phyloP scores from a whole-genome alignment of 2,888 invertebrate species.

The Drosophila dives region DNA sequence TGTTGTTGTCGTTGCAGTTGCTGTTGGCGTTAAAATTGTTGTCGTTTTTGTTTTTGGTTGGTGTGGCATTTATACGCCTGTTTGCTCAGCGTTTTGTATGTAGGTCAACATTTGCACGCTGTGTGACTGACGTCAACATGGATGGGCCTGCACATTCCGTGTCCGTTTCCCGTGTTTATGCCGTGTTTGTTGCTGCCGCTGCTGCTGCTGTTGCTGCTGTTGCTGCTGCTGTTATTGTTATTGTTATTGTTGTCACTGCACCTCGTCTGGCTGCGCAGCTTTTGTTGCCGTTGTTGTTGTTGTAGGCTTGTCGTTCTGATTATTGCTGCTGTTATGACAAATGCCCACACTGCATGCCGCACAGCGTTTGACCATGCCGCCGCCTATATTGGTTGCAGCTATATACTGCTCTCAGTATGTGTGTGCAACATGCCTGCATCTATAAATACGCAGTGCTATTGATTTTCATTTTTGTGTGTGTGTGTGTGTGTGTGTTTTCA shows the following conservation, averaged over 20 bases:
- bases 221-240: constrained; percentile 37
- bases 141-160: constrained; percentile 68
- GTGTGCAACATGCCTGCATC: constrained; percentile 7
- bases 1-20: constrained; percentile 31
- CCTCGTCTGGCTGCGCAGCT: constrained; percentile 40
- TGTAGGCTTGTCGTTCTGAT: constrained; percentile 63
- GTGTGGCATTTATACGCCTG: constrained; percentile 75
- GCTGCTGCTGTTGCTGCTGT: constrained; percentile 35
- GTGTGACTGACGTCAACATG: constrained; percentile 77
- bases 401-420: constrained; percentile 27
- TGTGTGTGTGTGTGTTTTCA: constrained; percentile 61
- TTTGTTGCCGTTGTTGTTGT: constrained; percentile 37
- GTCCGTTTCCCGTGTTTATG: constrained; percentile 69
- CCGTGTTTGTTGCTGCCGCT: constrained; percentile 21
- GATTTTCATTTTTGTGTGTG: constrained; percentile 73
- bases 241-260: constrained; percentile 52
- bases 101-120: constrained; percentile 79
- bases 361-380: constrained; percentile 62
- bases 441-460: constrained; percentile 48
- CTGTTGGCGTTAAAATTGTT: constrained; percentile 32
- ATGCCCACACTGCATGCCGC: constrained; percentile 49
- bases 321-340: constrained; percentile 72
- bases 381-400: constrained; percentile 10
- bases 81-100: constrained; percentile 77
- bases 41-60: constrained; percentile 58